Evolutionary conservation across 2,797 vertebrate species (phyloP).

Genomic region (Melanotaenia nigrans): DNA sequence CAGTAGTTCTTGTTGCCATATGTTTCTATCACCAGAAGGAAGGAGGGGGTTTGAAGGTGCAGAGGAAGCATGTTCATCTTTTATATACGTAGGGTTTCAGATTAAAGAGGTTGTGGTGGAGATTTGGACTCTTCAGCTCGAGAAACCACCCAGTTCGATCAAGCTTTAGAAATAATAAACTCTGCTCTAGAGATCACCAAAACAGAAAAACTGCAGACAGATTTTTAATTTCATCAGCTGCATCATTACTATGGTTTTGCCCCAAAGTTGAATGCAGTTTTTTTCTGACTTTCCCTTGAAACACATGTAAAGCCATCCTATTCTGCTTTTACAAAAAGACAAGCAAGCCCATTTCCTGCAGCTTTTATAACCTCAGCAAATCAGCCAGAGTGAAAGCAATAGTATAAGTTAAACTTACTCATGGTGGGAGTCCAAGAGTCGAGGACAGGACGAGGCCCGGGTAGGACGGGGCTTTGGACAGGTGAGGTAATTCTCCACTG

Average conservation of each 20-base stretch:
- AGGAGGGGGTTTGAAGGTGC: not conserved
- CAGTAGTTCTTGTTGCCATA: constrained; percentile 34
- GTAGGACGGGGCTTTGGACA: constrained; percentile 65
- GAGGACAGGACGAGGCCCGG: constrained; percentile 63
- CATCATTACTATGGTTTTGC: not conserved
- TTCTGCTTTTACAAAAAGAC: not conserved
- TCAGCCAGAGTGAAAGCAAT: not conserved
- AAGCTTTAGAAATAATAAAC: not conserved
- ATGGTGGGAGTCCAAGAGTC: constrained; percentile 73
- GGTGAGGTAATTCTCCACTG: constrained; percentile 82
- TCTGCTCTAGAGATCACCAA: not conserved
- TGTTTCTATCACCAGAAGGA: constrained; percentile 25
- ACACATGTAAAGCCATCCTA: not conserved
- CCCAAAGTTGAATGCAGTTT: not conserved
- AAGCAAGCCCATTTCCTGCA: not conserved
- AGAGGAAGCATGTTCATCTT: not conserved
- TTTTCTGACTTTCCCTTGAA: not conserved
- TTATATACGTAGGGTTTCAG: not conserved
- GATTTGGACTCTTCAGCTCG: not conserved
- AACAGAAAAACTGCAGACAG: not conserved
- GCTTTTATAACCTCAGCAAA: not conserved
- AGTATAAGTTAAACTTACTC: constrained; percentile 74
- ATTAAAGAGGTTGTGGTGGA: not conserved
- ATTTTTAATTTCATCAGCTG: not conserved
- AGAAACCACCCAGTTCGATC: not conserved